Evolutionary conservation across 2,113 vertebrate genomes (phyloP).

Genomic region (Xyrauchen texanus): DNA sequence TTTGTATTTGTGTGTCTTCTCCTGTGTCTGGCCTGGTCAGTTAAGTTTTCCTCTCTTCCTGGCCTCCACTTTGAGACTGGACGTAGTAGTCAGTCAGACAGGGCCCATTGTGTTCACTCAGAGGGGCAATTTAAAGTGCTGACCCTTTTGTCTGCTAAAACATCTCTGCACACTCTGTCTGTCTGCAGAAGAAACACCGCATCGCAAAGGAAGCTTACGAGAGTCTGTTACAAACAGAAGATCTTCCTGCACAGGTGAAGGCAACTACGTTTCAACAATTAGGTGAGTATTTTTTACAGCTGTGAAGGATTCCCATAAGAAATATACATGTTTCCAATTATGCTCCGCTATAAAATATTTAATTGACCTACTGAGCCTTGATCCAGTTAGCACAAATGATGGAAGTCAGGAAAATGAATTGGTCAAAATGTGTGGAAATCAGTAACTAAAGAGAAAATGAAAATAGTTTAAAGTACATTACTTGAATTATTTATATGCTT

Average conservation of each 20-base stretch:
- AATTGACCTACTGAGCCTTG: no score
- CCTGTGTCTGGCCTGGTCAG: conserved; percentile 42
- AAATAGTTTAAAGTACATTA: no score
- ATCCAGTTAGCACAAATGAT: no score
- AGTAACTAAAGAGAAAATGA: no score
- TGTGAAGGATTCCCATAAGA: not conserved
- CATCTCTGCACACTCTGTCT: conserved; percentile 37
- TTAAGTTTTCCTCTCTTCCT: conserved; percentile 40
- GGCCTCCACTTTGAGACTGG: conserved; percentile 24
- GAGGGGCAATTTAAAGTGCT: conserved; percentile 68
- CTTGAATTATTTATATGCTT: no score
- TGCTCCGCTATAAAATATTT: no score
- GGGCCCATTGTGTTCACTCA: conserved; percentile 65
- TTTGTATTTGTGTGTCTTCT: conserved; percentile 46
- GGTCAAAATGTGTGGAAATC: no score
- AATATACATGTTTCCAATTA: not conserved
- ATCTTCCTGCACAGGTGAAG: conserved; percentile 97
- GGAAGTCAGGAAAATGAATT: no score
- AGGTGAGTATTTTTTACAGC: conserved; percentile 75
- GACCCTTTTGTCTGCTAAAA: conserved; percentile 64
- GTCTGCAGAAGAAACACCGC: conserved; percentile 91
- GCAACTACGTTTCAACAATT: conserved; percentile 96
- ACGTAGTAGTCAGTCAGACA: conserved; percentile 62
- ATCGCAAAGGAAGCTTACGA: conserved; percentile 98
- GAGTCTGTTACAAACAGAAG: conserved; percentile 91